phyloP scores from a whole-genome alignment of 2,888 invertebrate species.

The Eucera pruinosa region DNA sequence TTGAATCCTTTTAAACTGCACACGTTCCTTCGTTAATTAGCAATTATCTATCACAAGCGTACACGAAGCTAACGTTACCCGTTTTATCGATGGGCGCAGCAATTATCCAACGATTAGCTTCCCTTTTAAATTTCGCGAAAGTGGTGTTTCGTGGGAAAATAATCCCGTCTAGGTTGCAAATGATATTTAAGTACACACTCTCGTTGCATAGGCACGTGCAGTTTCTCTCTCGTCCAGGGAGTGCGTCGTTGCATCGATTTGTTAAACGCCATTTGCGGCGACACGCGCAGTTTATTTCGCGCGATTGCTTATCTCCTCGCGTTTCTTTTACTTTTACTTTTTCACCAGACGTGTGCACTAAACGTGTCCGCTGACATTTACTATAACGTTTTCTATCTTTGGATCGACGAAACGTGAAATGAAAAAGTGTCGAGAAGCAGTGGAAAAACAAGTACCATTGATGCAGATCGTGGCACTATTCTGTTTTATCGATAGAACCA shows the following conservation, averaged over 20 bases:
- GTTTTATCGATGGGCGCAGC: background rate
- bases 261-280: no score
- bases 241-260: no score
- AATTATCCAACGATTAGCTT: background rate
- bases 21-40: background rate
- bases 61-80: no score
- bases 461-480: background rate
- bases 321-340: background rate
- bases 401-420: no score
- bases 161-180: background rate
- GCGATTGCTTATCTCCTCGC: background rate
- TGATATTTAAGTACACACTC: background rate
- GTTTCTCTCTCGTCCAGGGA: background rate
- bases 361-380: no score
- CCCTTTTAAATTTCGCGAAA: background rate
- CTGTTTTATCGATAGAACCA: slow-evolving; percentile 32
- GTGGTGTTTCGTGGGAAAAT: no score
- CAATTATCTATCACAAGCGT: background rate
- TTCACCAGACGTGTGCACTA: background rate
- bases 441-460: background rate
- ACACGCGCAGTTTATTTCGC: no score
- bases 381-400: no score
- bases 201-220: background rate
- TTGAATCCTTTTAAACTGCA: background rate
- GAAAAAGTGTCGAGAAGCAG: no score